Evolutionary conservation across 2,888 invertebrate species (phyloP), one percentile per base, ranked within the genome.

Genomic region (Stenodera caucasica): DNA sequence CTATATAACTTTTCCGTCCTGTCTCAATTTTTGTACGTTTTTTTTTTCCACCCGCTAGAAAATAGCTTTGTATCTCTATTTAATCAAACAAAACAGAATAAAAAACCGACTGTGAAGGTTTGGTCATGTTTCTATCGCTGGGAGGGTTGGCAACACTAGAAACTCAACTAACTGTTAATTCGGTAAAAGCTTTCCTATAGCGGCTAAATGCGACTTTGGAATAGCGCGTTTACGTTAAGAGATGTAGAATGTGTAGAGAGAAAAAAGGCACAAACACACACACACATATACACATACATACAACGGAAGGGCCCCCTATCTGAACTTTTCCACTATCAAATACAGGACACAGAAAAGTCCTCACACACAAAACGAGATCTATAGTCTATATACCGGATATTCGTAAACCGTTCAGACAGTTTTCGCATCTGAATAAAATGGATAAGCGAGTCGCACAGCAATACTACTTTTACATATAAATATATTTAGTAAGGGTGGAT

Each of bases 121-220:
- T 11, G 7, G 23, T 18, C 23, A 45, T 45, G 23, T 21, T 45
- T 23, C 45, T 45, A 23, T 23, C 5, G 45, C 23, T 45, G 45
- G 53, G 58, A 60, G 61, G 59, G 57, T 61, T 58, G 55, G 61
- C 60, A 60, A 61, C 58, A 60, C 49, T 53, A 50, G 63, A 58
- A 65, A 63, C 62, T 64, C 64, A 63, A 55, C 63, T 70, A 75
- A 76, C 76, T 77, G 78, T 78, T 78, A 78, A 78, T 78, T 78
- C 78, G 75, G 78, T 78, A 78, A 78, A 78, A 78, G 78, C 77
- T 78, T 78, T 78, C 75, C 75, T 75, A 77, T 77, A 71, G 75
- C 73, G 66, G 70, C 74, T 75, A 75, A 76, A 76, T 76, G 75
- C 69, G 74, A 74, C 74, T 74, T 69, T 68, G 69, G 71, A 73